phyloP scores from a whole-genome alignment of 2,113 vertebrate species.

The Ptychochromis oligacanthus region DNA sequence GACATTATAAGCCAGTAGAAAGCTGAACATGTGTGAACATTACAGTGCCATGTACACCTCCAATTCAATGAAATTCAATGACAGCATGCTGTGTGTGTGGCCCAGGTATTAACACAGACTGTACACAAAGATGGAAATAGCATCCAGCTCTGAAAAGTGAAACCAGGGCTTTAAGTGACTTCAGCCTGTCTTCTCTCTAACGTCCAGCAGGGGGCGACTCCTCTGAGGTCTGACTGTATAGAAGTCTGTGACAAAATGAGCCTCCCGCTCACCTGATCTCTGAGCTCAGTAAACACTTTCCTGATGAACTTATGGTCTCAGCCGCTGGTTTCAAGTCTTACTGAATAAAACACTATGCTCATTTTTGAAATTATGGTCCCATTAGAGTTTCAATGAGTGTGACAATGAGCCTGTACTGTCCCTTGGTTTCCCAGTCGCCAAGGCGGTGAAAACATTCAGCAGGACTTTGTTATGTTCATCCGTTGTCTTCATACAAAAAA shows the following conservation, averaged over 20 bases:
- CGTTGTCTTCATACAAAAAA: background rate
- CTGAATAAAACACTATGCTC: background rate
- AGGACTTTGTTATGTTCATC: background rate
- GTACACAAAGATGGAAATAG: background rate
- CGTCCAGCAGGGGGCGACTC: background rate
- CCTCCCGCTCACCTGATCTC: no score
- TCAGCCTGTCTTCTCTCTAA: background rate
- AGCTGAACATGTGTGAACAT: background rate
- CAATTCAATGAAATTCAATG: background rate
- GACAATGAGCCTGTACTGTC: background rate
- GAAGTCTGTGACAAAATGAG: no score
- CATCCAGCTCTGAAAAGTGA: background rate
- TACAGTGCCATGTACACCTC: background rate
- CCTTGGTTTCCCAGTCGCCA: background rate
- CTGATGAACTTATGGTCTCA: no score
- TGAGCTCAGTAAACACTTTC: no score
- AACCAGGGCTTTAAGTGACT: no score
- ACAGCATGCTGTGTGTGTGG: background rate
- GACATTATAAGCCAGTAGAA: constrained; percentile 46
- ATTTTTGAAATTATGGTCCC: background rate
- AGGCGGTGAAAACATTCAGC: background rate
- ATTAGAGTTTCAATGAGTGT: background rate
- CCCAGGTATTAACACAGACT: background rate
- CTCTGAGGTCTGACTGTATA: background rate
- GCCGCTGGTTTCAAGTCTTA: no score